Conservation (phyloP, 64 coral and sea anemone species). For the Anthopleura sola region DNA sequence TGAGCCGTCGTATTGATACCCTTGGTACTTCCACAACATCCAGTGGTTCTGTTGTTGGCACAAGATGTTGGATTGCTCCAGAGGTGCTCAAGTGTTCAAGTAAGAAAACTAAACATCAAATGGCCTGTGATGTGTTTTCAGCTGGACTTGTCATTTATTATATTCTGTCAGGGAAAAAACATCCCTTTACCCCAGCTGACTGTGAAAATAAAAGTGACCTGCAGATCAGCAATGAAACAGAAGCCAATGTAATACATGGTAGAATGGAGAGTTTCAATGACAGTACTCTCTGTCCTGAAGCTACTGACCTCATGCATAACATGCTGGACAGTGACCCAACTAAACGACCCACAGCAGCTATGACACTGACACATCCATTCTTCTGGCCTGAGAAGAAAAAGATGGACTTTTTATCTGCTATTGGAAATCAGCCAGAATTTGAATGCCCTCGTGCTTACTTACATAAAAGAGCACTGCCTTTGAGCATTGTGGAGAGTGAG, state of each 20-base stretch:
- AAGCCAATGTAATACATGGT: neutral
- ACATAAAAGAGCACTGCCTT: neutral
- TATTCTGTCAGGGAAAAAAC: conserved; percentile 27
- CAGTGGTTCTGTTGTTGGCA: neutral
- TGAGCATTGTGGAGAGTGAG: neutral
- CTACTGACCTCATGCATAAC: neutral
- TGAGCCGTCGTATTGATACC: conserved; percentile 35
- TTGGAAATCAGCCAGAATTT: conserved; percentile 47
- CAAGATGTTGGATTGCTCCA: conserved; percentile 29
- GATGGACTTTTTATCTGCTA: conserved; percentile 14
- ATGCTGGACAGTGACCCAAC: neutral
- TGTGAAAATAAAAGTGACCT: neutral
- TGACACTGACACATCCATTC: neutral
- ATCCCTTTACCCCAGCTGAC: conserved; percentile 20
- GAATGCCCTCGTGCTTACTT: conserved; percentile 1
- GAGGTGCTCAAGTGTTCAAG: neutral
- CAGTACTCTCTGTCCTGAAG: neutral
- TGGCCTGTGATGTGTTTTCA: conserved; percentile 27
- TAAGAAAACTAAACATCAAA: neutral
- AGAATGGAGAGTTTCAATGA: neutral
- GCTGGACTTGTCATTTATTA: conserved; percentile 32
- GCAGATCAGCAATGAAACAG: neutral
- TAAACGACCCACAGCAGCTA: conserved; percentile 9
- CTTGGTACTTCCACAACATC: neutral
- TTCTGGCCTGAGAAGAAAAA: conserved; percentile 34